A percentile compares a stretch with the other conserved stretches of the same genome.
phyloP scores from a whole-genome alignment of 1,140 invertebrate species.

The Oscheius sp. region DNA sequence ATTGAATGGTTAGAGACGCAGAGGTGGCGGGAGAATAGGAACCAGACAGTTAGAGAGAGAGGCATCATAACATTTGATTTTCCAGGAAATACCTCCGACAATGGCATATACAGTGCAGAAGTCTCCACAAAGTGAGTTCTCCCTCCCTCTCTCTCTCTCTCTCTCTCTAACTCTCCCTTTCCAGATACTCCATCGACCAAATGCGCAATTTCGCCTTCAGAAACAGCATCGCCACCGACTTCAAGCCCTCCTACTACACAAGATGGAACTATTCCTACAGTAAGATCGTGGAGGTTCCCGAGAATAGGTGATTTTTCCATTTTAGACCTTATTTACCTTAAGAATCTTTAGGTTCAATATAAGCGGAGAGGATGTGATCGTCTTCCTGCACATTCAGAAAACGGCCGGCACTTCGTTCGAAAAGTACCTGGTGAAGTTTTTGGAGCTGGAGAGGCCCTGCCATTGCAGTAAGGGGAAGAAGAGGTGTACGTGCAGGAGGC shows the following conservation, averaged over 20 bases:
- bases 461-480: conserved; percentile 47
- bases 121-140: not conserved
- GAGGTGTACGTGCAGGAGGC: conserved; percentile 74
- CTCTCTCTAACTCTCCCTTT: no score
- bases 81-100: not conserved
- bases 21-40: no score
- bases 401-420: conserved; percentile 85
- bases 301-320: conserved; percentile 29
- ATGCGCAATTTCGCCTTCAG: conserved; percentile 50
- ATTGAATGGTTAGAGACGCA: no score
- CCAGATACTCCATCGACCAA: conserved; percentile 48
- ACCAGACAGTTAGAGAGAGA: no score
- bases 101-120: not conserved
- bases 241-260: conserved; percentile 48
- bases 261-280: conserved; percentile 49
- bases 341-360: conserved; percentile 63
- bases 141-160: no score
- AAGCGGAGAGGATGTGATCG: conserved; percentile 88
- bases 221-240: conserved; percentile 44
- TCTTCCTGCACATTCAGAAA: conserved; percentile 97
- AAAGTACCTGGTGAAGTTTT: conserved; percentile 63
- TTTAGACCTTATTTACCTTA: not conserved
- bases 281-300: conserved; percentile 43
- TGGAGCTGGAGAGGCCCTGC: conserved; percentile 54
- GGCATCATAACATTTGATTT: not conserved